phyloP scores from a whole-genome alignment of 92 coral and sea anemone genomes.

The Galaxea fascicularis region DNA sequence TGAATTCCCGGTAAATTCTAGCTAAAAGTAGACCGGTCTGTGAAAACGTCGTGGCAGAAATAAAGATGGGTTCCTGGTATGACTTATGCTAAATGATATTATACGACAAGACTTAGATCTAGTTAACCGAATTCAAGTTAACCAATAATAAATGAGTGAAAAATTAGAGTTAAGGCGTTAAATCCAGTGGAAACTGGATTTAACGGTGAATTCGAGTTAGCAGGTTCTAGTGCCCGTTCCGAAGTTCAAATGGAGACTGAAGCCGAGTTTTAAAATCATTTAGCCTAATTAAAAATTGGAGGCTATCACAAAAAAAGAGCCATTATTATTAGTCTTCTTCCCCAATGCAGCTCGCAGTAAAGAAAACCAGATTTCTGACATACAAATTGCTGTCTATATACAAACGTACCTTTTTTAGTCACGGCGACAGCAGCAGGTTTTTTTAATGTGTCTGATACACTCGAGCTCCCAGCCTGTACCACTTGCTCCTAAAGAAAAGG shows the following conservation, averaged over 20 bases:
- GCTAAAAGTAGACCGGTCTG: neutral
- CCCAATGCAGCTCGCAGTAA: no score
- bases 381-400: slow-evolving; percentile 26
- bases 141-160: slow-evolving; percentile 11
- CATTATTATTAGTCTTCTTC: no score
- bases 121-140: slow-evolving; percentile 13
- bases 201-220: slow-evolving; percentile 7
- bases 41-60: slow-evolving; percentile 3
- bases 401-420: slow-evolving; percentile 27
- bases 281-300: no score
- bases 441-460: slow-evolving; percentile 16
- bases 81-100: slow-evolving; percentile 5
- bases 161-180: neutral
- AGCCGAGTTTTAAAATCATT: no score
- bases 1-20: no score
- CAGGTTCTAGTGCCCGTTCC: no score
- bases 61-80: slow-evolving; percentile 11
- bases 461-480: slow-evolving; percentile 26
- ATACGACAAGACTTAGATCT: slow-evolving; percentile 13
- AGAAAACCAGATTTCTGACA: slow-evolving; percentile 8
- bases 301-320: no score
- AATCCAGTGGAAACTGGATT: slow-evolving; percentile 17
- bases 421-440: slow-evolving; percentile 22
- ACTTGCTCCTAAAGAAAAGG: slow-evolving; percentile 14
- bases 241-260: no score